A percentile compares a stretch with the other conserved stretches of the same genome.
These are phyloP conservation scores for Eurystomus glaucurus DNA, from an alignment of 2,797 vertebrate genomes.

Conservation along the genomic window DNA sequence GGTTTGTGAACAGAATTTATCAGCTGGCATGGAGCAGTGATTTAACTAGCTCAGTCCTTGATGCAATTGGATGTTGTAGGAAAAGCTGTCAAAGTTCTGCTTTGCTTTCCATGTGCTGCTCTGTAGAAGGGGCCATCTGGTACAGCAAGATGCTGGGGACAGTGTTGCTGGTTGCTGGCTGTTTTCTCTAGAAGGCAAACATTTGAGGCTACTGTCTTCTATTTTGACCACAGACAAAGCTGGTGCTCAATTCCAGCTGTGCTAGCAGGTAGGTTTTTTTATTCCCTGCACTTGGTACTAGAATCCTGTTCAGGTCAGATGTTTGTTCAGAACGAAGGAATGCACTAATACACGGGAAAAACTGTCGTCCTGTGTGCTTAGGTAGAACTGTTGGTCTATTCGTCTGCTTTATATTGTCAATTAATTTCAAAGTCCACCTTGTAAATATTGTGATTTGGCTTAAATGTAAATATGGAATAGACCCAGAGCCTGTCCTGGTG, in stretches of 20 bases:
- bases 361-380: background rate
- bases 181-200: background rate
- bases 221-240: background rate
- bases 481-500: background rate
- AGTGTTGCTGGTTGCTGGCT: background rate
- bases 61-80: background rate
- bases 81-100: background rate
- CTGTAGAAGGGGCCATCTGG: background rate
- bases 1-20: slow-evolving; percentile 6
- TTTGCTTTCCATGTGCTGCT: background rate
- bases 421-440: background rate
- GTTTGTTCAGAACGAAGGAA: background rate
- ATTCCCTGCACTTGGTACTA: background rate
- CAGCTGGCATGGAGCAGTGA: background rate
- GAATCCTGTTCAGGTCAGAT: background rate
- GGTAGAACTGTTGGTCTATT: background rate
- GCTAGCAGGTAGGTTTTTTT: background rate
- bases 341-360: background rate
- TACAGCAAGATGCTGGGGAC: background rate
- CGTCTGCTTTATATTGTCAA: background rate
- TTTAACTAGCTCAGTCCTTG: slow-evolving; percentile 18
- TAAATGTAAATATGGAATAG: background rate
- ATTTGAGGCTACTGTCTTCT: background rate
- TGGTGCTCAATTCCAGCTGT: background rate
- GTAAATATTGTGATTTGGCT: background rate